Conservation (phyloP, 2,113 vertebrate genomes). For the Tetrax tetrax region DNA sequence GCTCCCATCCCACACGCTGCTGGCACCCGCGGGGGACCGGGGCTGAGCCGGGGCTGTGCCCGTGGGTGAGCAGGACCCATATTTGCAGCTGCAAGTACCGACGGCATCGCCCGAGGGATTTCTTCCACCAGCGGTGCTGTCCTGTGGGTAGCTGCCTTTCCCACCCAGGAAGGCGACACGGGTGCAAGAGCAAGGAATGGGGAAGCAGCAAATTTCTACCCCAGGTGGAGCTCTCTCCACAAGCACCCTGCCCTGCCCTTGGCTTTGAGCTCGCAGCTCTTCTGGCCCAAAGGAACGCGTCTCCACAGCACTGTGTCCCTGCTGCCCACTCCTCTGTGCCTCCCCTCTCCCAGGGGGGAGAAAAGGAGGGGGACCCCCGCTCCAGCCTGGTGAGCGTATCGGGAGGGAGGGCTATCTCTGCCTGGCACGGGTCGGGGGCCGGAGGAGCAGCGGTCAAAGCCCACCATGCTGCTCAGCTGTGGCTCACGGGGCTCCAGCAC, state of each 20-base stretch:
- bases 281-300: neutral
- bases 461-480: neutral
- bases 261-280: neutral
- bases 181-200: neutral
- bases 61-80: fast-evolving
- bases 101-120: neutral
- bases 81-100: neutral
- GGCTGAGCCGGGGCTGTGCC: neutral
- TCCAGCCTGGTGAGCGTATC: neutral
- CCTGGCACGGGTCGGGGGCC: neutral
- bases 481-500: fast-evolving
- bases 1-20: neutral
- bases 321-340: neutral
- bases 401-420: neutral
- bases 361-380: neutral
- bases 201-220: neutral
- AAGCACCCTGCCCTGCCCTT: neutral
- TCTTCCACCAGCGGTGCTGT: neutral
- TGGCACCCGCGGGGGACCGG: fast-evolving
- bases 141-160: neutral
- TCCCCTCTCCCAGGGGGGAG: neutral
- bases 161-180: neutral
- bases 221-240: neutral
- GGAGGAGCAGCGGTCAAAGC: neutral
- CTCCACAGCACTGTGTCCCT: neutral